phyloP scores from a whole-genome alignment of 2,888 invertebrate species.

The Harpagoxenus sublaevis region DNA sequence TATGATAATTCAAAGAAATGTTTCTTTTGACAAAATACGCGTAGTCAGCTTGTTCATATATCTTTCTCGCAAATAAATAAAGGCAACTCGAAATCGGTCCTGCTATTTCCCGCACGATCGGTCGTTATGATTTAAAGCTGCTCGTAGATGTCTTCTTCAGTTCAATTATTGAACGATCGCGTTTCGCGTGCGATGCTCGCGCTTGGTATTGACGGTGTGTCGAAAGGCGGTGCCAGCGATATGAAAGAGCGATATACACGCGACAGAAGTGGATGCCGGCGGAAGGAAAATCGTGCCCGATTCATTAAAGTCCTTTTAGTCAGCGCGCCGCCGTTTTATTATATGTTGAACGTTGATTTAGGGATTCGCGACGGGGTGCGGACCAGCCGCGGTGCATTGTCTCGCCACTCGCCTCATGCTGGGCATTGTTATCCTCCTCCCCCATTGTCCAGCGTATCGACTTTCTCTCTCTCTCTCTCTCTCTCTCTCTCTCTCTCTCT shows the following conservation, averaged over 20 bases:
- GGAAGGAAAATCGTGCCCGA: slow-evolving; percentile 79
- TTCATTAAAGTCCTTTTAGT: slow-evolving; percentile 79
- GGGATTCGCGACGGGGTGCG: slow-evolving; percentile 78
- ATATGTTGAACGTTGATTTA: slow-evolving; percentile 85
- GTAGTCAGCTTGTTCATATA: background rate
- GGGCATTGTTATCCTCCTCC: slow-evolving; percentile 82
- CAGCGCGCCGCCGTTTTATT: slow-evolving; percentile 80
- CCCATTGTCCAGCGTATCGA: slow-evolving; percentile 80
- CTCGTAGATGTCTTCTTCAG: slow-evolving; percentile 40
- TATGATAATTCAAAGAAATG: background rate
- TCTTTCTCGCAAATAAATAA: slow-evolving; percentile 26
- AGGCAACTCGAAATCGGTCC: slow-evolving; percentile 7
- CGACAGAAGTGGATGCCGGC: slow-evolving; percentile 42
- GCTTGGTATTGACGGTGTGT: slow-evolving; percentile 66
- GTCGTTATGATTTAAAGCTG: slow-evolving; percentile 40
- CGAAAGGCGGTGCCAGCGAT: slow-evolving; percentile 37
- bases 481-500: slow-evolving; percentile 42
- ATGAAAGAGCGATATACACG: slow-evolving; percentile 20
- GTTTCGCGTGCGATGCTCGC: slow-evolving; percentile 42
- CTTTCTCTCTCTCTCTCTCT: slow-evolving; percentile 33
- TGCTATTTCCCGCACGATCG: background rate
- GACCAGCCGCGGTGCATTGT: slow-evolving; percentile 81
- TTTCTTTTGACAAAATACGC: background rate
- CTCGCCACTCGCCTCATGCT: slow-evolving; percentile 81
- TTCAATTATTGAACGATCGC: slow-evolving; percentile 64